Evolutionary conservation across 2,888 invertebrate species (phyloP), one percentile per base, ranked within the genome.

Genomic region (Agonopterix arenella): DNA sequence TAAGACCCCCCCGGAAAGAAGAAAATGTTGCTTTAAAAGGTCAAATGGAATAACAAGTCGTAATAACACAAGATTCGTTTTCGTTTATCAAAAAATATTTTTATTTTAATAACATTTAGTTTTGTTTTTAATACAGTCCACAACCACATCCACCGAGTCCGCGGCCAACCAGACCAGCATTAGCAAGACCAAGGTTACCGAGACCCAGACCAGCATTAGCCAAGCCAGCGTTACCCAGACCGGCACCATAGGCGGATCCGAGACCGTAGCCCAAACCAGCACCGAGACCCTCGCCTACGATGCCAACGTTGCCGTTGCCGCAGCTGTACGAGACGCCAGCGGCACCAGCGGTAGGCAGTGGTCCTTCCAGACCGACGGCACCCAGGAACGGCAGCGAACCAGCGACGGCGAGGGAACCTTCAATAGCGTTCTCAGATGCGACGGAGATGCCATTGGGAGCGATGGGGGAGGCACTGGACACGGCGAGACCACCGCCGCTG

Each of bases 341-440:
- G 8, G 57, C 55, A 0, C 72, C 72, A 44, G 54, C 58, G 8
- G 66, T 59, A 10, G 67, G 64, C 40, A 65, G 48, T 0, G 43
- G 47, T 36, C 64, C 64, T n/a, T 62, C 64, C 28, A 68, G 53
- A 18, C 53, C 60, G 10, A 69, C 68, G 7, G 66, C 63, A 45
- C 62, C 61, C 48, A 68, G 44, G 58, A 68, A 64, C 2, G 69
- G 65, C 52, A 62, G 51, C 18, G 59, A 52, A 10, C 70, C 70
- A 10, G 47, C 45, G 3, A 62, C 63, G 8, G 54, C 52, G 11
- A 71, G 47, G 5, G 52, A 46, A 0, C 70, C 73, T 43, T 59
- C 63, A 40, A 69, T 62, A 0, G 49, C 57, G 53, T 70, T 66
- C 43, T 70, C 67, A 36, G 69, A 68, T 5, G 59, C 48, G 5